Conservation (phyloP, 2,888 invertebrate species). For the Xestia ashworthii region DNA sequence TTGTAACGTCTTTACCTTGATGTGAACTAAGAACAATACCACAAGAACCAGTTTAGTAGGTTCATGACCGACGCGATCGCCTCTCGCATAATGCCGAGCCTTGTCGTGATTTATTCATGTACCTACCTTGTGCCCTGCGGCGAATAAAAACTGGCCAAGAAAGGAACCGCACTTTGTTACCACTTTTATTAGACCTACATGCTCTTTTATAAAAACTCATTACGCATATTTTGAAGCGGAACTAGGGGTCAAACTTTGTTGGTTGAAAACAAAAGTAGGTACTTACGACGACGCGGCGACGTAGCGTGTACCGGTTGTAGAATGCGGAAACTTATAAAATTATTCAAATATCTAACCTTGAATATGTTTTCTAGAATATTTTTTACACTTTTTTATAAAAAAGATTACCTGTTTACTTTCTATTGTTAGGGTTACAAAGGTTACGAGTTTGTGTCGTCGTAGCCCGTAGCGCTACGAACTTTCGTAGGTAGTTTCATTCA, state of each 20-base stretch:
- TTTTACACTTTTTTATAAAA: not conserved
- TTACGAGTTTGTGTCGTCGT: conserved; percentile 19
- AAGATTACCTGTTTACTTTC: conserved; percentile 10
- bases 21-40: conserved; percentile 79
- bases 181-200: conserved; percentile 67
- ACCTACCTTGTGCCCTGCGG: conserved; percentile 64
- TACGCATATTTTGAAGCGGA: conserved; percentile 42
- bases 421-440: not conserved
- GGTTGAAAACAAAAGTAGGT: conserved; percentile 40
- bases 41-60: conserved; percentile 88
- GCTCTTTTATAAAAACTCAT: conserved; percentile 59
- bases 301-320: conserved; percentile 25
- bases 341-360: conserved; percentile 56
- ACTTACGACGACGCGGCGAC: conserved; percentile 7
- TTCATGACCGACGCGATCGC: conserved; percentile 85
- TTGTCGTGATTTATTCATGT: conserved; percentile 83
- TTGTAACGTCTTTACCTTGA: conserved; percentile 65
- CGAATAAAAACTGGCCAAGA: conserved; percentile 76
- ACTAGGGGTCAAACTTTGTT: conserved; percentile 52
- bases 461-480: conserved; percentile 44
- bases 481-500: conserved; percentile 22
- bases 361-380: conserved; percentile 19
- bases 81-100: conserved; percentile 80
- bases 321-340: conserved; percentile 62
- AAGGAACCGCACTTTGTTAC: conserved; percentile 69